A percentile compares a stretch with the other conserved stretches of the same genome.
phyloP scores from a whole-genome alignment of 2,113 vertebrate species.

The Stercorarius parasiticus region DNA sequence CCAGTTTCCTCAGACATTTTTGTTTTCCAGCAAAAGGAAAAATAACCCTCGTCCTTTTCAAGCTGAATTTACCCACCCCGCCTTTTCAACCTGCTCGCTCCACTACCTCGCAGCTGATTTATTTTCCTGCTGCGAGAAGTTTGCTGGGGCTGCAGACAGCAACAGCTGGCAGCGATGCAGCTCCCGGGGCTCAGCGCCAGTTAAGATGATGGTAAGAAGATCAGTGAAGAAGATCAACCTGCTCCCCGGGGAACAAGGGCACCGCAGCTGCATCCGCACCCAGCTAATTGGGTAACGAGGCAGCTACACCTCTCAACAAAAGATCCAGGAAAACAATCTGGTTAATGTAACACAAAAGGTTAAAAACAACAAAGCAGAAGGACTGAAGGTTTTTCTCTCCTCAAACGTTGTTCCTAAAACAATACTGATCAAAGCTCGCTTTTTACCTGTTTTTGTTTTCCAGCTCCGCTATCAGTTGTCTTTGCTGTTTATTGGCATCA shows the following conservation, averaged over 20 bases:
- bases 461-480: slow-evolving; percentile 95
- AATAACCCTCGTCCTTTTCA: not conserved
- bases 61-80: not conserved
- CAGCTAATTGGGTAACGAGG: not conserved
- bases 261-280: not conserved
- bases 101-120: not conserved
- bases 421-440: not conserved
- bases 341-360: not conserved
- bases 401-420: not conserved
- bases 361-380: not conserved
- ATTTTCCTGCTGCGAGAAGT: not conserved
- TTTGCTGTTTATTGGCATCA: slow-evolving; percentile 93
- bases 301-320: not conserved
- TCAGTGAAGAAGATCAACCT: not conserved
- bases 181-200: accelerated
- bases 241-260: not conserved
- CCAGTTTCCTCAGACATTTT: not conserved
- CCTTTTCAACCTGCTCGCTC: not conserved
- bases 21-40: not conserved
- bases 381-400: not conserved
- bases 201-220: not conserved
- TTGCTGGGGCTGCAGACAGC: not conserved
- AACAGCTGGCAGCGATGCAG: accelerated
- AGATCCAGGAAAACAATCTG: not conserved
- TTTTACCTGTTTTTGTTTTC: slow-evolving; percentile 95